phyloP scores from a whole-genome alignment of 2,888 invertebrate species.

The Noctua pronuba region DNA sequence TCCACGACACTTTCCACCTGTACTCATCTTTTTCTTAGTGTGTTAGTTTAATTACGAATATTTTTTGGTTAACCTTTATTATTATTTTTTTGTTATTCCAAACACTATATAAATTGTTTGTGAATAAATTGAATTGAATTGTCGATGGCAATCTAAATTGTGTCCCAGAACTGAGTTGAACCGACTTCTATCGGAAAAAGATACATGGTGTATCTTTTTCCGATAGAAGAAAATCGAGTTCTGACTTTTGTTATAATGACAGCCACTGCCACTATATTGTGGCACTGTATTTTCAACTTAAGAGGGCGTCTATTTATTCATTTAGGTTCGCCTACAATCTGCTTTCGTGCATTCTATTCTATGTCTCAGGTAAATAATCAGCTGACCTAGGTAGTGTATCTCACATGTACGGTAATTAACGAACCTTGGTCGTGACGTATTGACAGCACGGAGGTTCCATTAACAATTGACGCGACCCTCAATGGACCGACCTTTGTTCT shows the following conservation, averaged over 20 bases:
- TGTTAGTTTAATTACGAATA: no score
- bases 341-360: neutral
- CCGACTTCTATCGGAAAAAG: no score
- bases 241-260: neutral
- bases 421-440: constrained; percentile 54
- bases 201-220: neutral
- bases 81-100: no score
- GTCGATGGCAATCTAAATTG: no score
- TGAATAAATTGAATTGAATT: no score
- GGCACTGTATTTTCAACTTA: neutral
- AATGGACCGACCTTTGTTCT: constrained; percentile 31
- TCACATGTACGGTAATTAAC: constrained; percentile 38
- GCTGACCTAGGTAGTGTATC: constrained; percentile 40
- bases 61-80: no score
- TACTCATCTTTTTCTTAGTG: no score
- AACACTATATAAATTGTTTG: no score
- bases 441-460: constrained; percentile 35
- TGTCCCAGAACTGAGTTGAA: no score
- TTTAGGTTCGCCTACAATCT: neutral
- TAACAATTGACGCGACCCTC: constrained; percentile 37
- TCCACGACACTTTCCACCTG: neutral
- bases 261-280: neutral
- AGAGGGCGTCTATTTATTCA: neutral
- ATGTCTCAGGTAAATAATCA: constrained; percentile 4
- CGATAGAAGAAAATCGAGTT: neutral